A percentile compares a stretch with the other conserved stretches of the same genome.
These are phyloP conservation scores for Nomia melanderi DNA, from an alignment of 1,140 invertebrate genomes.

Conservation along the genomic window DNA sequence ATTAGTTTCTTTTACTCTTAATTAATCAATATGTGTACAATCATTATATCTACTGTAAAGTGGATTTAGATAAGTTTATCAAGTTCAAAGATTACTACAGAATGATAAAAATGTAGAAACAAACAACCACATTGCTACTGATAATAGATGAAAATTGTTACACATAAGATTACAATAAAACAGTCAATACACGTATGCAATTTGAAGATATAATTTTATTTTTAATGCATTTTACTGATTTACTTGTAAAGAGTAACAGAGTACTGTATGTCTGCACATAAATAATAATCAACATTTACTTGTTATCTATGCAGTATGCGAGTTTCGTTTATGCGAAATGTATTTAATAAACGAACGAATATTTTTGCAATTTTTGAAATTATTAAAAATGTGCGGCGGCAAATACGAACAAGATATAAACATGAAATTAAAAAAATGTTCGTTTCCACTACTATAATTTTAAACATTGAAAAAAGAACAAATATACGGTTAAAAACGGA, in stretches of 20 bases:
- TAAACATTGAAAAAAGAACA: no score
- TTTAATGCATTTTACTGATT: not conserved
- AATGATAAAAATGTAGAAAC: not conserved
- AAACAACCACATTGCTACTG: not conserved
- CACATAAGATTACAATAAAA: not conserved
- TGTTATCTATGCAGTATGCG: not conserved
- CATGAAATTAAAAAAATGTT: no score
- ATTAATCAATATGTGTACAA: not conserved
- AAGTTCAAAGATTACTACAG: not conserved
- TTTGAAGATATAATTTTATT: not conserved
- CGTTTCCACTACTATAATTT: no score
- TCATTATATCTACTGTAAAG: no score
- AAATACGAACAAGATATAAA: not conserved
- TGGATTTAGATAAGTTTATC: not conserved
- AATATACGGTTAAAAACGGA: not conserved
- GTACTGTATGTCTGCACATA: no score
- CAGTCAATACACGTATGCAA: not conserved
- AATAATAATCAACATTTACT: not conserved
- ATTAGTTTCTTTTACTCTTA: no score
- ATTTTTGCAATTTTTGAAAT: not conserved
- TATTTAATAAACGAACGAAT: not conserved
- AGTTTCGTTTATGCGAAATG: no score
- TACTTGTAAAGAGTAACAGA: no score
- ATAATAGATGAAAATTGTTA: not conserved
- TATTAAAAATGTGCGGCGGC: conserved; percentile 15